Base-by-base conservation (phyloP, 2,888 invertebrate species). In the Camptogramma bilineatum region DNA sequence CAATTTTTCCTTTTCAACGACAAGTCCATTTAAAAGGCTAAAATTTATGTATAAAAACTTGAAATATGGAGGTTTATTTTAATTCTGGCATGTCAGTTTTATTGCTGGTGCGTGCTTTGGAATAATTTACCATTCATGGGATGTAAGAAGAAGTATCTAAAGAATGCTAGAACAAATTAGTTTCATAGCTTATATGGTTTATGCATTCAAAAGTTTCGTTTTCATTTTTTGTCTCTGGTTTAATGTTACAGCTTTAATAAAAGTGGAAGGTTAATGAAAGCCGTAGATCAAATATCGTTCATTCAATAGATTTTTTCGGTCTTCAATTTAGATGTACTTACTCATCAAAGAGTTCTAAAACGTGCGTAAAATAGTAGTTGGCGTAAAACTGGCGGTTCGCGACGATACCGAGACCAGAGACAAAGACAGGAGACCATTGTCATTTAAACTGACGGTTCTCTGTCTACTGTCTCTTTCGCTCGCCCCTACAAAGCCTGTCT, bases 21-120 rank as follows among this genome's bases (percentile, higher is more conserved):
- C 13, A 5, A 48, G 24, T 51, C 61, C 61, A 55, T 61, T 28
- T 28, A 28, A 61, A 8, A 42, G 18, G 51, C 31, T 28, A 19
- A 34, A 34, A 19, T n/a, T 17, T 24, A 47, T 17, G 44, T 17
- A 8, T 17, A 44, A 48, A 53, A 31, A 31, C 19, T 44, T 19
- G 17, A 60, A 9, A 17, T 53, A 60, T 48, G 48, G 17, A 24
- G 17, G 24, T 60, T 24, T 48, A n/a, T 10, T 50, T 42, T 10
- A 47, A 48, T 21, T 59, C 52, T 52, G 21, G 44, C 52, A 19
- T 59, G 52, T 34, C 4, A 34, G 10, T 59, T 59, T 59, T 59
- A 59, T 59, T 39, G 50, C 28, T n/a, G 39, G 18, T 19, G 46
- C 19, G 17, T 28, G 24, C 34, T 57, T 17, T 50, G 16, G 47